These are phyloP conservation scores for Strigops habroptila DNA, from an alignment of 2,113 vertebrate genomes.

Conservation along the genomic window DNA sequence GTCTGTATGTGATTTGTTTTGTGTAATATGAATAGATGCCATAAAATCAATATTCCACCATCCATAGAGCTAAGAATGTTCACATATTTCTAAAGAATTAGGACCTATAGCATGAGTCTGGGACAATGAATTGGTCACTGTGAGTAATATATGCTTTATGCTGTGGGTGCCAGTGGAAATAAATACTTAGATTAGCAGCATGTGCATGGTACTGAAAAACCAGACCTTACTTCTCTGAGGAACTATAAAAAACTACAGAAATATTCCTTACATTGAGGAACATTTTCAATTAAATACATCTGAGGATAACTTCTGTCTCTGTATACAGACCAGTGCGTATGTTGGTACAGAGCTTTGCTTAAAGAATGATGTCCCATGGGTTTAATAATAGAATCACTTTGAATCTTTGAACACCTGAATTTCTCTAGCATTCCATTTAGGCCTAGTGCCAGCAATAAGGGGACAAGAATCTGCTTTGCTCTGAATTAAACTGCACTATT, in stretches of 20 bases:
- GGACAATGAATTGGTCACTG: neutral
- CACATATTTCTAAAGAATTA: neutral
- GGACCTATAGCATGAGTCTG: neutral
- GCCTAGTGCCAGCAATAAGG: neutral
- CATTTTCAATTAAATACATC: neutral
- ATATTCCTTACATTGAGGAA: neutral
- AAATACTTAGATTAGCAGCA: neutral
- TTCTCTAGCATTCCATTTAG: neutral
- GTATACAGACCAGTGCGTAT: neutral
- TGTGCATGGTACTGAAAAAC: neutral
- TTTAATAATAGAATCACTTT: neutral
- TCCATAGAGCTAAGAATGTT: neutral
- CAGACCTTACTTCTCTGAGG: neutral
- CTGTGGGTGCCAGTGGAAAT: neutral
- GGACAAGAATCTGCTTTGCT: neutral
- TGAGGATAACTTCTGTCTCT: neutral
- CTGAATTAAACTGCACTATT: neutral
- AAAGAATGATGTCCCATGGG: neutral
- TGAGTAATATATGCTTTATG: neutral
- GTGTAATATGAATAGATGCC: slow-evolving; percentile 54
- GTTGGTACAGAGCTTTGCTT: neutral
- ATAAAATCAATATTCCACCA: slow-evolving; percentile 30
- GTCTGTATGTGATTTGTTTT: slow-evolving; percentile 60
- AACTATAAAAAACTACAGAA: neutral
- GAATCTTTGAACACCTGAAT: neutral